Evolutionary conservation across 2,113 vertebrate species (phyloP), one percentile per base, ranked within the genome.

Genomic region (Hypomesus transpacificus): DNA sequence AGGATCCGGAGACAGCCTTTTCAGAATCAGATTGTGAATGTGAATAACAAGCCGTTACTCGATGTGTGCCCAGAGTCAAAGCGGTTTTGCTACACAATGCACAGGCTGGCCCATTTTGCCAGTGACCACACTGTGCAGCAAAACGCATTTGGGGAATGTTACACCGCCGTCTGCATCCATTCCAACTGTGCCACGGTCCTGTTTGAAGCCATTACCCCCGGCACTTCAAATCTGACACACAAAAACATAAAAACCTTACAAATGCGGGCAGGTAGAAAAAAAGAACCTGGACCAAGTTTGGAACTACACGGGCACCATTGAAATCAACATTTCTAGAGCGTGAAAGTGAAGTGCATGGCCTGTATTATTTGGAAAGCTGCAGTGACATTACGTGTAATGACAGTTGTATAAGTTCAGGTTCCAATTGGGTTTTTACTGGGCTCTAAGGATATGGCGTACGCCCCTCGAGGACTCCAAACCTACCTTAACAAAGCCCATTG

Each of bases 91-190:
- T 76, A 76, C 67, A 74, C 70, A 5, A 28, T 83, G 70, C 61
- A 75, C 68, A 50, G 58, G 51, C 57, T 61, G 73, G 76, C 75
- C 75, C 75, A 73, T 69, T 82, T 67, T 75, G 61, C 39, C 84
- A 20, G 66, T 73, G 76, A 61, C 73, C 73, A 51, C 21, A 56
- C 66, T 65, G 69, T 28, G 54, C 71, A 54, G 69, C 70, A 76
- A 78, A 66, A 76, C 65, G 74, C 76, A 81, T 79, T 85, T 31
- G 70, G 70, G 53, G 68, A 73, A 83, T 71, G 79, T 74, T 81
- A 69, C 21, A 57, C 62, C 73, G 77, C 73, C 70, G 71, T 79
- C 70, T 26, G 24, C 59, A 28, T 61, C 59, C 24, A 26, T 61
- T 61, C 26, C 24, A 16, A 61, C 11, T 61, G 24, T 8, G 59